These are phyloP conservation scores for Frankliniella intonsa DNA, from an alignment of 2,888 invertebrate species.

Conservation along the genomic window DNA sequence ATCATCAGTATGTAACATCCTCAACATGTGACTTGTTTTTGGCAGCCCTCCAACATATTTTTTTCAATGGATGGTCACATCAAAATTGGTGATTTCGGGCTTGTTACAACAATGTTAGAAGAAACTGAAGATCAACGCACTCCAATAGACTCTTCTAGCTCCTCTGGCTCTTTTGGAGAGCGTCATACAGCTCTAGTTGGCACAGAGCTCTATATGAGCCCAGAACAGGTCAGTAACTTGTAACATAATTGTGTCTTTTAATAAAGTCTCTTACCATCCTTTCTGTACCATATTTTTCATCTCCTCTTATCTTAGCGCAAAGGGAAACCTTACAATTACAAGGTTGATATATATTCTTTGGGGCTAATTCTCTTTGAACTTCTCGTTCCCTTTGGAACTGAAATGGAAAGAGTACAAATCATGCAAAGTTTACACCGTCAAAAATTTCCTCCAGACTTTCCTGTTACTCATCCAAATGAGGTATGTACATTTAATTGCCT, in stretches of 20 bases:
- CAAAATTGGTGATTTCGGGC: slow-evolving; percentile 96
- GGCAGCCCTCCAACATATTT: slow-evolving; percentile 83
- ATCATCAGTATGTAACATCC: background rate
- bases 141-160: slow-evolving; percentile 30
- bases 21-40: slow-evolving; percentile 36
- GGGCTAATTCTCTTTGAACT: slow-evolving; percentile 93
- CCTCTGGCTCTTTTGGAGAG: slow-evolving; percentile 40
- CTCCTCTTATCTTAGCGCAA: slow-evolving; percentile 48
- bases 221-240: slow-evolving; percentile 66
- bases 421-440: slow-evolving; percentile 62
- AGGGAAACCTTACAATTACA: slow-evolving; percentile 73
- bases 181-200: slow-evolving; percentile 63
- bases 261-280: background rate
- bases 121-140: slow-evolving; percentile 41
- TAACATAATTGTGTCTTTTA: background rate
- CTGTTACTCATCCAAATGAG: slow-evolving; percentile 61
- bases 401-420: slow-evolving; percentile 77
- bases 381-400: slow-evolving; percentile 81
- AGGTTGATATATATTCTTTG: slow-evolving; percentile 92
- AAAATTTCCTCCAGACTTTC: slow-evolving; percentile 66
- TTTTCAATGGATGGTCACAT: slow-evolving; percentile 85
- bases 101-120: slow-evolving; percentile 84
- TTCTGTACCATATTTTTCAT: slow-evolving; percentile 36
- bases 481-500: slow-evolving; percentile 47
- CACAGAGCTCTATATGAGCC: slow-evolving; percentile 96